Percentiles rank a stretch among this genome's conserved stretches.
Conservation (phyloP, 2,113 vertebrate species). For the Gadus chalcogrammus region DNA sequence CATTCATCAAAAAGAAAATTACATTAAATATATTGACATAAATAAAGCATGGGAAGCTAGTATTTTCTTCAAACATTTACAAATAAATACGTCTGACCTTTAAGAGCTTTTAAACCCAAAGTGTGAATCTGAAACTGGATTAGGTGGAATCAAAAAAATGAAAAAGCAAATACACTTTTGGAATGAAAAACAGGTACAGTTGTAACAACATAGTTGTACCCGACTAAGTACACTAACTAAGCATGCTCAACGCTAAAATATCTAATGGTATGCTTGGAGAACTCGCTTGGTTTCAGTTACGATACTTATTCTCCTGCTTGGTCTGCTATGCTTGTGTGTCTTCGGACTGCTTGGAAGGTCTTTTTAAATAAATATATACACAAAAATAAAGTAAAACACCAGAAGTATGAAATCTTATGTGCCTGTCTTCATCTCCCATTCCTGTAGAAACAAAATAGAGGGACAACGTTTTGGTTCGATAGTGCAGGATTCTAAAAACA, state of each 20-base stretch:
- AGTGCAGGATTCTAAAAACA: too few relatives aligned
- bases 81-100: conserved; percentile 75
- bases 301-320: too few relatives aligned
- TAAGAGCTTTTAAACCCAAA: conserved; percentile 28
- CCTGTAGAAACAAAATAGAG: conserved; percentile 70
- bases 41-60: conserved; percentile 70
- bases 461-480: background rate
- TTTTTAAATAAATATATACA: conserved; percentile 74
- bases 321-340: conserved; percentile 37
- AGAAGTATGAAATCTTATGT: conserved; percentile 71
- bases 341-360: conserved; percentile 25
- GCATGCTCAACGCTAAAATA: conserved; percentile 34
- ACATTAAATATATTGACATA: conserved; percentile 74
- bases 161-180: background rate
- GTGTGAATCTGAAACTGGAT: conserved; percentile 15
- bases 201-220: background rate
- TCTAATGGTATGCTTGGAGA: conserved; percentile 14
- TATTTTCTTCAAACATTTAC: conserved; percentile 75
- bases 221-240: conserved; percentile 15
- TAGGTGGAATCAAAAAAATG: background rate
- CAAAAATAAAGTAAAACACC: conserved; percentile 15
- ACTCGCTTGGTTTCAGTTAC: conserved; percentile 1
- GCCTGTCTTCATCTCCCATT: conserved; percentile 96
- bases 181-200: conserved; percentile 13
- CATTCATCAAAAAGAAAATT: background rate